These are phyloP conservation scores for Enteromius afrohamiltoni DNA, from an alignment of 2,797 vertebrate species.

Conservation along the genomic window DNA sequence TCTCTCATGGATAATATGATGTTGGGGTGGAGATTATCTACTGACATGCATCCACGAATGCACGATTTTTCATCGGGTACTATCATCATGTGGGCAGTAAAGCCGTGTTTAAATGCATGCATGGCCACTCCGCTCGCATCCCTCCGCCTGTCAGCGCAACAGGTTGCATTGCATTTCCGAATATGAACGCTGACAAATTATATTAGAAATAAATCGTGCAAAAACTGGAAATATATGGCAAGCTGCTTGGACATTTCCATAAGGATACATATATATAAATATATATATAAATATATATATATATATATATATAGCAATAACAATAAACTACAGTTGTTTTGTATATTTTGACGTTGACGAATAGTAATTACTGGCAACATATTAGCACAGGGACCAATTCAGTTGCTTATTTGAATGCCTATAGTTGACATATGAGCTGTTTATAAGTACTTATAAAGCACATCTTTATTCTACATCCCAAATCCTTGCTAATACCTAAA, in stretches of 20 bases:
- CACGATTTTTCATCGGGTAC: constrained; percentile 24
- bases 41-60: constrained; percentile 33
- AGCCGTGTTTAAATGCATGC: not conserved
- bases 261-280: too few species aligned
- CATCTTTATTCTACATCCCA: too few species aligned
- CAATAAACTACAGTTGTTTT: not conserved
- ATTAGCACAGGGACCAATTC: too few species aligned
- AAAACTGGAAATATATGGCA: not conserved
- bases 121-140: constrained; percentile 18
- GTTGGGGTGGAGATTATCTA: constrained; percentile 39
- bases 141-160: constrained; percentile 42
- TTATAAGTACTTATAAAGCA: too few species aligned
- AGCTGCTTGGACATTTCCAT: not conserved
- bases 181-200: not conserved
- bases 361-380: not conserved
- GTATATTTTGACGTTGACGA: not conserved
- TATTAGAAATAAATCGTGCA: not conserved
- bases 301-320: not conserved
- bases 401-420: too few species aligned
- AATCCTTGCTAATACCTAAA: too few species aligned
- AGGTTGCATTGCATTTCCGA: constrained; percentile 46
- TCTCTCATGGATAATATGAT: constrained; percentile 37
- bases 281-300: too few species aligned
- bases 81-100: constrained; percentile 21
- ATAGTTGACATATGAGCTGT: too few species aligned